Conservation (phyloP, 1,140 invertebrate species). For the Drosophila triauraria region DNA sequence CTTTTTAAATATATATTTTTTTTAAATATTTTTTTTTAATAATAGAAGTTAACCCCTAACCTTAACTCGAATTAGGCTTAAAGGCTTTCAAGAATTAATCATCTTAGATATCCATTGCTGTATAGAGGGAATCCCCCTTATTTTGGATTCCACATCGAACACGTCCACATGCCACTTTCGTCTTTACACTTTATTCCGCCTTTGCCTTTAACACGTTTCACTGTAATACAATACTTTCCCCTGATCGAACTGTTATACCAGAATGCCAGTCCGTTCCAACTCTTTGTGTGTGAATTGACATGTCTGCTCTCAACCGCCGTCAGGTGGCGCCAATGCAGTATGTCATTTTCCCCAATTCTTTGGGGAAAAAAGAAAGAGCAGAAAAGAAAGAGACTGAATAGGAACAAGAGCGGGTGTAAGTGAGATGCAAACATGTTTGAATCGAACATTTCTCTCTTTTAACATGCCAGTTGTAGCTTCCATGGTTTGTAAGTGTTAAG, state of each 20-base stretch:
- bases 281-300: too few species aligned
- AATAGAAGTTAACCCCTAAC: too few species aligned
- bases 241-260: constrained; percentile 24
- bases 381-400: too few species aligned
- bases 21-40: too few species aligned
- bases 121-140: not conserved
- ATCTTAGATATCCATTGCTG: not conserved
- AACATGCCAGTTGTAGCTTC: too few species aligned
- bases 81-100: not conserved
- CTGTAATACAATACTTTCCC: constrained; percentile 8
- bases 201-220: not conserved
- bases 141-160: constrained; percentile 20
- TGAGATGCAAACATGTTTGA: not conserved
- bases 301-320: not conserved
- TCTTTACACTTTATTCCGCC: not conserved
- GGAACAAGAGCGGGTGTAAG: not conserved
- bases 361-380: not conserved
- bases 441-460: not conserved
- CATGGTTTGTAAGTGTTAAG: too few species aligned
- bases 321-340: constrained; percentile 10
- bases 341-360: not conserved
- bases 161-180: not conserved
- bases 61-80: too few species aligned
- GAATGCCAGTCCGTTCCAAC: not conserved
- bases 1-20: too few species aligned